Base-by-base conservation (phyloP, 2,888 invertebrate genomes). In the Pogonocherus hispidulus region DNA sequence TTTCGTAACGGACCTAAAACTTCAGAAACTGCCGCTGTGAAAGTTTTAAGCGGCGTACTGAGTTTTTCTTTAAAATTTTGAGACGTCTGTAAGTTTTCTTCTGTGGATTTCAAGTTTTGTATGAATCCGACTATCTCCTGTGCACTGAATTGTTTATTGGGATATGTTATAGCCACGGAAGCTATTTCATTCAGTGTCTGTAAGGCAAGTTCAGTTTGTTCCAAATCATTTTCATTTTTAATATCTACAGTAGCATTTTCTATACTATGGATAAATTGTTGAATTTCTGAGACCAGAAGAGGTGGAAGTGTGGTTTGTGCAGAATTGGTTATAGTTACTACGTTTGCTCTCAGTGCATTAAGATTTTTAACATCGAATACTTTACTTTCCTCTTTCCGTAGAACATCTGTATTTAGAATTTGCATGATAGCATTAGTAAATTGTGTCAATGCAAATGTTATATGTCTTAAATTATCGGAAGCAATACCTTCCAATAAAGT, bases 381-480 rank as follows among this genome's bases (percentile, higher is more conserved):
- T 19, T 16, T 32, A 27, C 3, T 14, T 19, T 52, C 11, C n/a
- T 52, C 6, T 32, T 49, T 19, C 1, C 3, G 18, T 44, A 3
- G 9, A 16, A 16, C 11, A 16, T 11, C 23, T 32, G 23, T 18
- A 20, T 47, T 49, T 46, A 59, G 32, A 3, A 47, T 56, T 14
- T 74, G 72, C n/a, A 70, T 23, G 11, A 76, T 75, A 16, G 69
- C 60, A 47, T 57, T 67, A 1, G 62, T 64, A 41, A 76, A 68
- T 60, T 75, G 70, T 2, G 60, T 56, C 18, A 76, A 35, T 6
- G 76, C 66, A 55, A 65, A 72, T 16, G 51, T 49, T 19, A 76
- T 77, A 52, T 79, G 77, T 56, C 69, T 67, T 18, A 79, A 67
- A 35, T 71, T 75, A 1, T 72, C 70, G n/a, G 66, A 70, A n/a